These are phyloP conservation scores for Chrysocyon brachyurus DNA, from an alignment of 2,797 vertebrate genomes.

Conservation along the genomic window DNA sequence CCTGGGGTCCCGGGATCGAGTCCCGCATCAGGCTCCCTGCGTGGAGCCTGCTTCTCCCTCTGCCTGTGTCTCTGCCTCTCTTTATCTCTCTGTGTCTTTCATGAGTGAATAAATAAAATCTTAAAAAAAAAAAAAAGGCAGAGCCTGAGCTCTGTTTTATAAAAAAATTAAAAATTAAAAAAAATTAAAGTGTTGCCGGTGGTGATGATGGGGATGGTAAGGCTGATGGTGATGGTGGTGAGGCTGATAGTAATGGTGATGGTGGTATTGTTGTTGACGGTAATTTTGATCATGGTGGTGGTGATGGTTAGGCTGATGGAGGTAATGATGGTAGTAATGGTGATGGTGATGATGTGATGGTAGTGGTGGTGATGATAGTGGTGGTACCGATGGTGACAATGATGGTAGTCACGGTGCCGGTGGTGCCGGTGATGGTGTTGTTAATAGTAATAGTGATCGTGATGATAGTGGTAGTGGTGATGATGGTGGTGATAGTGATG, in stretches of 20 bases:
- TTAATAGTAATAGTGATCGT: accelerated
- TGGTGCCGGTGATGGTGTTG: accelerated
- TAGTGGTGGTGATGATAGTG: accelerated
- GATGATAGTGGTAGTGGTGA: accelerated
- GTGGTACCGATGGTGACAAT: too few species aligned
- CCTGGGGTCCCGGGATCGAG: too few species aligned
- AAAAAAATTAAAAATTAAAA: too few species aligned
- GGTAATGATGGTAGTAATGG: background rate
- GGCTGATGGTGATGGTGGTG: background rate
- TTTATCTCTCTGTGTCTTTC: too few species aligned
- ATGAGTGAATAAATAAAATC: too few species aligned
- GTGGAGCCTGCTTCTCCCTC: too few species aligned
- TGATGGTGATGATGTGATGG: accelerated
- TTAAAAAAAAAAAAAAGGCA: too few species aligned
- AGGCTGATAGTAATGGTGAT: accelerated
- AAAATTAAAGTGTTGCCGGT: background rate
- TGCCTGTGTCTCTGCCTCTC: too few species aligned
- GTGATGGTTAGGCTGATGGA: too few species aligned
- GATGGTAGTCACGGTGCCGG: accelerated
- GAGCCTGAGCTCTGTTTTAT: too few species aligned
- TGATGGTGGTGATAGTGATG: accelerated
- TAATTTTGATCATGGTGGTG: background rate
- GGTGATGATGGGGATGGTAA: background rate
- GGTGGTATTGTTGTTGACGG: background rate
- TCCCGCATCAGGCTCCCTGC: too few species aligned